Percentiles rank a stretch among this genome's conserved stretches.
Evolutionary conservation across 2,888 invertebrate species (phyloP).

Genomic region (Sepioteuthis lessoniana): DNA sequence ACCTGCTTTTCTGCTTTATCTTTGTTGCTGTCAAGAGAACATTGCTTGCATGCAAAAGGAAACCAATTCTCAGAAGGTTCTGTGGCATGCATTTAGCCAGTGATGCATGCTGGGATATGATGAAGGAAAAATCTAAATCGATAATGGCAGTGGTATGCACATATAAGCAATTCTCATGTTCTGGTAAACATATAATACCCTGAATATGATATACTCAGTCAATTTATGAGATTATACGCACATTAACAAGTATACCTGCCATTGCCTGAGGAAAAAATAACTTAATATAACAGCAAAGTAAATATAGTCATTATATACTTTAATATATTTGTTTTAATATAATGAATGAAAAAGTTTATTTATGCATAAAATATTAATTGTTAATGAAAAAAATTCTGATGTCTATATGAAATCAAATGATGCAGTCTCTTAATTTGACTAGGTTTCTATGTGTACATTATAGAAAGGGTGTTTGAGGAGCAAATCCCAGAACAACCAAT

Average conservation of each 20-base stretch:
- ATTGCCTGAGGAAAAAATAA: too few relatives aligned
- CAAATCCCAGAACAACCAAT: too few relatives aligned
- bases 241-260: background rate
- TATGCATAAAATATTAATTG: too few relatives aligned
- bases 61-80: conserved; percentile 9
- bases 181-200: background rate
- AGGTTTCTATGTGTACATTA: too few relatives aligned
- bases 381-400: too few relatives aligned
- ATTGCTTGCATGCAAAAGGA: background rate
- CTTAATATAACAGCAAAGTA: too few relatives aligned
- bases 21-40: background rate
- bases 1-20: background rate
- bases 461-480: too few relatives aligned
- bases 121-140: background rate
- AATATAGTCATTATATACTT: too few relatives aligned
- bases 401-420: too few relatives aligned
- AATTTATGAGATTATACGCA: background rate
- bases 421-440: too few relatives aligned
- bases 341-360: too few relatives aligned
- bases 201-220: background rate
- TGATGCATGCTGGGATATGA: conserved; percentile 2
- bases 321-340: too few relatives aligned
- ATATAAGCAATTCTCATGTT: background rate
- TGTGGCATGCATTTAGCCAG: background rate
- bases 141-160: background rate